Evolutionary conservation across 2,888 invertebrate genomes (phyloP), one percentile per base, ranked within the genome.

Genomic region (Dasypogon diadema): DNA sequence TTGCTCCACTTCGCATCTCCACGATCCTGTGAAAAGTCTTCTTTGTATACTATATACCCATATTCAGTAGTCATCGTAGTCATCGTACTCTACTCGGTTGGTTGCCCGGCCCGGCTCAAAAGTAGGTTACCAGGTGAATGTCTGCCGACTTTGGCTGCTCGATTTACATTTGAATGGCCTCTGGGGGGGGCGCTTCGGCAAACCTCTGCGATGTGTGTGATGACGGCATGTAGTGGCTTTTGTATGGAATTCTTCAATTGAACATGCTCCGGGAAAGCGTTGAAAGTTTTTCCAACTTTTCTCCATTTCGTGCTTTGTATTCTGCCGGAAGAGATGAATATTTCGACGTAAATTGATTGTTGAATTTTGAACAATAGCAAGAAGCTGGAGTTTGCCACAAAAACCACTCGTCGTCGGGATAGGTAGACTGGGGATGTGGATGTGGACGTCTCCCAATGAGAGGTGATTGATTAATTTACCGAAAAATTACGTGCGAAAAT

Each of bases 111-210:
- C 54, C 70, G 34, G 34, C 54, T 42, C 30, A 63, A 75, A 77
- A 77, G 46, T 77, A 56, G 77, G 77, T 77, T 77, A 77, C 77
- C 77, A 77, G 77, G 77, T 77, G 77, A 77, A 77, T 75, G 77
- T 77, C 77, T 77, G 75, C 72, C 58, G 65, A 63, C 72, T 77
- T 75, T 77, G 55, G 42, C 56, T 63, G 72, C 70, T 54, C 70
- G 58, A 77, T 77, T 77, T 77, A 48, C 77, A 75, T 77, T 77
- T 77, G 73, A 75, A 77, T 75, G 70, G 76, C 60, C 55, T 58
- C 56, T 55, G 48, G 74, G 46, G 65, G 46, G 21, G 42, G 48
- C 48, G 16, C 63, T 42, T 22, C 65, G 22, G 8, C 24, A 34
- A n/a, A 16, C 16, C 46, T 26, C 21, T 26, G n/a, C n/a, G n/a